A percentile compares a stretch with the other conserved stretches of the same genome.
Conservation (phyloP, 2,113 vertebrate species). For the Chlorodrepanis virens region DNA sequence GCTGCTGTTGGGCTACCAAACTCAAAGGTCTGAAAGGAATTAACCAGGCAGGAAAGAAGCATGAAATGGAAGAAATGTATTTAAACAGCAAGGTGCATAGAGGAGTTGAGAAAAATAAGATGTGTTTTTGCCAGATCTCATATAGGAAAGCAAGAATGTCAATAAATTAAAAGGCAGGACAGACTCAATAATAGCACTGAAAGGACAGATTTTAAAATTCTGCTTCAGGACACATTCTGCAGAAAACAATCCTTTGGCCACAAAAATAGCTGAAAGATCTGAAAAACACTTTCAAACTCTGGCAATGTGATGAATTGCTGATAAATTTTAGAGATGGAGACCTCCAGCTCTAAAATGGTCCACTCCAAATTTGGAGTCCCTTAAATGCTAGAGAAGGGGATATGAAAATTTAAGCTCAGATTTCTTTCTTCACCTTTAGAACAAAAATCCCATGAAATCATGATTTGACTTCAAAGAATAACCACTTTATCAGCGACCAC, state of each 20-base stretch:
- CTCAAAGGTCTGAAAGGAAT: background rate
- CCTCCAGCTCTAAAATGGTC: background rate
- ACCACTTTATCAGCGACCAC: background rate
- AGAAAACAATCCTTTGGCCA: background rate
- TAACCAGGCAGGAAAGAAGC: background rate
- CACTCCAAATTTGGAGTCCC: background rate
- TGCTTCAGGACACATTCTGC: background rate
- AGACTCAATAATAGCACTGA: background rate
- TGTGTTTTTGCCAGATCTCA: background rate
- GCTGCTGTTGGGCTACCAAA: background rate
- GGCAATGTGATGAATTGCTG: background rate
- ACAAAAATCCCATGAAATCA: background rate
- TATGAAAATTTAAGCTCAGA: background rate
- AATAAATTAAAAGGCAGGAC: background rate
- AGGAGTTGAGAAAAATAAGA: background rate
- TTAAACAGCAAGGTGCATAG: background rate
- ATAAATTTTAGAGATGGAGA: background rate
- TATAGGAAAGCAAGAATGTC: background rate
- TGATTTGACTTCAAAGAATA: background rate
- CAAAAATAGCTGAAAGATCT: constrained; percentile 5
- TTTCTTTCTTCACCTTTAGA: background rate
- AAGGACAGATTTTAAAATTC: background rate
- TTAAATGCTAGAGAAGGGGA: background rate
- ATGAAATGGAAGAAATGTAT: background rate
- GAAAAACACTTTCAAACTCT: background rate